Percentiles rank a stretch among this genome's conserved stretches.
phyloP scores from a whole-genome alignment of 1,140 invertebrate genomes.

The Leucophenga varia region DNA sequence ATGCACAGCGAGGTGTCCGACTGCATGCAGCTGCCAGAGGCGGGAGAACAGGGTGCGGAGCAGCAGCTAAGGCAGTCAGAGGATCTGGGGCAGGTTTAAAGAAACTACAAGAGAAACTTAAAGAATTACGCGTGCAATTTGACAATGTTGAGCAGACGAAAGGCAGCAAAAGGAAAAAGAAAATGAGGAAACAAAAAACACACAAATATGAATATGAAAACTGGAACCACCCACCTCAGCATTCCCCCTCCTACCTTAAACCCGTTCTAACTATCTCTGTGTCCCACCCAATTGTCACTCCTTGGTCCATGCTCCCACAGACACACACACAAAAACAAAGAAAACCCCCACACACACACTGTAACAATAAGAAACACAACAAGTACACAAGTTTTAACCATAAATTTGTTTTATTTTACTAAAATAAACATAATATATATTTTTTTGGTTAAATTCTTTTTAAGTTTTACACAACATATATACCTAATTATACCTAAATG shows the following conservation, averaged over 20 bases:
- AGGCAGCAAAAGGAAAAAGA: too few species aligned
- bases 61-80: constrained; percentile 9
- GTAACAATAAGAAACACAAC: too few species aligned
- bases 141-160: constrained; percentile 24
- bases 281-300: too few species aligned
- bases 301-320: too few species aligned
- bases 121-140: constrained; percentile 20
- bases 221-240: constrained; percentile 20
- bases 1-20: constrained; percentile 39
- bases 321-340: constrained; percentile 15
- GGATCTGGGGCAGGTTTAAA: too few species aligned
- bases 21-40: constrained; percentile 19
- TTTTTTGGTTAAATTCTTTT: constrained; percentile 49
- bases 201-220: too few species aligned
- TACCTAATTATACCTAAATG: constrained; percentile 18
- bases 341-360: constrained; percentile 22
- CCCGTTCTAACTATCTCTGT: too few species aligned
- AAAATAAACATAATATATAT: constrained; percentile 24
- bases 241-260: constrained; percentile 14
- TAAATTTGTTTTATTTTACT: constrained; percentile 27
- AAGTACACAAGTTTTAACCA: constrained; percentile 41
- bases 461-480: constrained; percentile 37
- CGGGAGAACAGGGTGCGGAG: constrained; percentile 8
- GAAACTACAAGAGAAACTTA: constrained; percentile 7
- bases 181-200: too few species aligned